phyloP scores from a whole-genome alignment of 2,888 invertebrate species.

The Cephus pulcher region DNA sequence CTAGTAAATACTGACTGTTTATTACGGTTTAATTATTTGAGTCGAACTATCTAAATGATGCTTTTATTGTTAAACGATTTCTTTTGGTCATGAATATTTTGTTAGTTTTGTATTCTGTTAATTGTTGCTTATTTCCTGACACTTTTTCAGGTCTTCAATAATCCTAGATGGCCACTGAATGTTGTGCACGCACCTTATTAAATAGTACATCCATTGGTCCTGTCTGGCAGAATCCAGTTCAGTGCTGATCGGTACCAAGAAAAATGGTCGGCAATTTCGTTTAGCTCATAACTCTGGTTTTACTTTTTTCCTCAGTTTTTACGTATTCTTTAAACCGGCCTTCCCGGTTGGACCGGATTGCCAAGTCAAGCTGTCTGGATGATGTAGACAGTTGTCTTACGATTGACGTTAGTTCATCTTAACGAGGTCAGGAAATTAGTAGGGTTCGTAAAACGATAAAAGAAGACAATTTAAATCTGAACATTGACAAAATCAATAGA shows the following conservation, averaged over 20 bases:
- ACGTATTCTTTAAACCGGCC: constrained; percentile 2
- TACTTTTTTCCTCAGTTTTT: neutral
- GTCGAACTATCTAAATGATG: too few species aligned
- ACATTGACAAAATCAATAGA: neutral
- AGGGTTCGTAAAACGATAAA: neutral
- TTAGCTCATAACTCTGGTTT: neutral
- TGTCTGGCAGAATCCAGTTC: neutral
- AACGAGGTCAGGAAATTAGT: neutral
- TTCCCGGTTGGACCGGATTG: neutral
- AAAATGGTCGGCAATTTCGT: neutral
- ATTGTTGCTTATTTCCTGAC: neutral
- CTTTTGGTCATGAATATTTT: too few species aligned
- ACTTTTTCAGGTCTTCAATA: neutral
- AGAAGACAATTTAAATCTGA: neutral
- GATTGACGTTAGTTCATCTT: neutral
- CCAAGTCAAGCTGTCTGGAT: constrained; percentile 3
- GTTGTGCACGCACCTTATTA: neutral
- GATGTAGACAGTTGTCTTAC: neutral
- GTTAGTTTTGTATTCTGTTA: neutral
- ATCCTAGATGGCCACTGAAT: neutral
- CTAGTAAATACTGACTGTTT: too few species aligned
- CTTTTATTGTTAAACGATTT: too few species aligned
- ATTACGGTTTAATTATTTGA: too few species aligned
- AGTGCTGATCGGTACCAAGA: neutral
- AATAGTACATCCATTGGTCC: neutral